These are phyloP conservation scores for Psittacula cyanocephala DNA, from an alignment of 2,113 vertebrate genomes.

Conservation along the genomic window DNA sequence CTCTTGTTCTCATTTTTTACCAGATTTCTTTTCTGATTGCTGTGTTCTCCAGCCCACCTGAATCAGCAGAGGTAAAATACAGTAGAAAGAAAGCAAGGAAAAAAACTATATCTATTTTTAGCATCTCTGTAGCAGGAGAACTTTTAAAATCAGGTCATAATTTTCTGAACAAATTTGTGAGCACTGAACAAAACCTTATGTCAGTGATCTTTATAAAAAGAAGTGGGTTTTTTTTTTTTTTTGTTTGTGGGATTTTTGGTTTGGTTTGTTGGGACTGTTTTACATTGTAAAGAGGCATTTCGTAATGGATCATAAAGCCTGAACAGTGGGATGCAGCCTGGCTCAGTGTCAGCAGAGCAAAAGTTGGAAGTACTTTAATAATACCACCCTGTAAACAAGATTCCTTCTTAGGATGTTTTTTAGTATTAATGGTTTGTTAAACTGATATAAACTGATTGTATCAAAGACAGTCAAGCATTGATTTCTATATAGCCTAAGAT, in stretches of 20 bases:
- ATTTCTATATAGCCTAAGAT: neutral
- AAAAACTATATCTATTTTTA: neutral
- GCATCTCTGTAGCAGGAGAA: neutral
- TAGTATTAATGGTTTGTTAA: slow-evolving; percentile 6
- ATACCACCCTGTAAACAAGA: neutral
- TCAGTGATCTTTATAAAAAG: neutral
- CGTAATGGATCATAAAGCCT: neutral
- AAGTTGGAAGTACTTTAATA: neutral
- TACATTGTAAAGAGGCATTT: neutral
- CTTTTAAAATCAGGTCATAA: neutral
- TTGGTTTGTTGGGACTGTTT: neutral
- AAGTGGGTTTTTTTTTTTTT: neutral
- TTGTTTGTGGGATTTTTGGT: neutral
- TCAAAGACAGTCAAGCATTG: neutral
- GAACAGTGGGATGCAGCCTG: neutral
- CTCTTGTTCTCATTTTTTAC: neutral
- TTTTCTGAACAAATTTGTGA: slow-evolving; percentile 10
- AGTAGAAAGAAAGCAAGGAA: neutral
- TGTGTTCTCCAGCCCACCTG: slow-evolving; percentile 11
- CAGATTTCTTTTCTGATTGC: neutral
- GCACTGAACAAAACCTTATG: neutral
- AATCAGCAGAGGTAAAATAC: neutral
- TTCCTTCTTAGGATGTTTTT: neutral
- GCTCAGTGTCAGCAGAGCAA: neutral
- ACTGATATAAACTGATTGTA: neutral